phyloP scores from a whole-genome alignment of 2,888 invertebrate genomes.

The Drosophila maculinotata region DNA sequence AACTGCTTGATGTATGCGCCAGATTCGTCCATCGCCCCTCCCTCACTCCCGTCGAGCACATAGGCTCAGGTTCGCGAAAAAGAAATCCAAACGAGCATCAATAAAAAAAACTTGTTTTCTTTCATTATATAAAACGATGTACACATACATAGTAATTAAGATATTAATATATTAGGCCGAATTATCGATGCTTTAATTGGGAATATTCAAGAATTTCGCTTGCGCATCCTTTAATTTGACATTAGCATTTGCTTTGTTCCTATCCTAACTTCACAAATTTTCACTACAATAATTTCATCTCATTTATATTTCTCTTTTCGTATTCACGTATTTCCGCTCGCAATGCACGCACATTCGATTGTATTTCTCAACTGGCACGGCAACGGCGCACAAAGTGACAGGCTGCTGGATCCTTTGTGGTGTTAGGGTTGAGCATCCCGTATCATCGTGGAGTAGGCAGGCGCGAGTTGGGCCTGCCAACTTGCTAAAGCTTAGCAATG shows the following conservation, averaged over 20 bases:
- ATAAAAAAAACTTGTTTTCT: constrained; percentile 16
- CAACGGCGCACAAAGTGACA: constrained; percentile 71
- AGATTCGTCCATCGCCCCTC: constrained; percentile 18
- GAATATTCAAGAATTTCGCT: constrained; percentile 24
- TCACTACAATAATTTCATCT: constrained; percentile 65
- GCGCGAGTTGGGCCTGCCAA: constrained; percentile 50
- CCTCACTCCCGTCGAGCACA: background rate
- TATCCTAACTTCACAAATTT: constrained; percentile 64
- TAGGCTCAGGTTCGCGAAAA: constrained; percentile 1
- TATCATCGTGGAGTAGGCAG: constrained; percentile 28
- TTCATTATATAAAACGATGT: constrained; percentile 57
- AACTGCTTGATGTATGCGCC: constrained; percentile 39
- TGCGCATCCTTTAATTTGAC: constrained; percentile 51
- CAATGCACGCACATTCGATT: constrained; percentile 79
- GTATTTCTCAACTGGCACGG: constrained; percentile 67
- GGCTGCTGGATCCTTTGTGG: constrained; percentile 70
- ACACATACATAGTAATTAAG: constrained; percentile 41
- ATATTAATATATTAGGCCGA: constrained; percentile 1
- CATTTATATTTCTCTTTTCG: constrained; percentile 35
- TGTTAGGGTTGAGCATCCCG: constrained; percentile 60
- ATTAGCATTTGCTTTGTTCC: constrained; percentile 18
- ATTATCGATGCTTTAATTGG: constrained; percentile 32
- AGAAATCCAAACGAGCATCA: constrained; percentile 23
- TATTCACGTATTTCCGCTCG: constrained; percentile 43
- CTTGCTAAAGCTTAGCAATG: constrained; percentile 45